Base-by-base conservation (phyloP, 2,113 vertebrate genomes). In the Rynchops niger region DNA sequence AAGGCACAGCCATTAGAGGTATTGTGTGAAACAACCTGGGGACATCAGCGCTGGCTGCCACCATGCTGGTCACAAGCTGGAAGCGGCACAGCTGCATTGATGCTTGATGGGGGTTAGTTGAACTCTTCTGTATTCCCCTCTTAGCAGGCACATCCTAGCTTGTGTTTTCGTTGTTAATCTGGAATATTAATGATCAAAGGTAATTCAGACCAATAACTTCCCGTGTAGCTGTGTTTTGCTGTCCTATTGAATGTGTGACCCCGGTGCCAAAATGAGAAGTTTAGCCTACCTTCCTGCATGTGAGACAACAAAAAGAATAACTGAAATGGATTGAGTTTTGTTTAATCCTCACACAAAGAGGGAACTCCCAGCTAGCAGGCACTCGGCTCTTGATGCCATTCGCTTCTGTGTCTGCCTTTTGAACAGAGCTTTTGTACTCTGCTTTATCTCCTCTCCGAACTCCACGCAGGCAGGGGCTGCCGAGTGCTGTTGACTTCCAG, bases 1-100 rank as follows among this genome's bases (percentile, higher is more conserved):
- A 29, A 18, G 43, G 23, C 4, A 15, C 10, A 8, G 5, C 3
- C 2, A 1, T 19, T 20, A 27, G 38, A 45, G 17, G 16, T 6
- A 36, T 4, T 34, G 30, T 38, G 8, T 26, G 29, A 45, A 52
- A 42, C 21, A 34, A 15, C 29, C 0, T 30, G 65, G n/a, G 52
- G 65, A 19, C 16, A 5, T 10, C 42, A 32, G 1, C 0, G 2
- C 42, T 56, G 47, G 32, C 40, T 85, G 42, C 55, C 21, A 32
- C 69, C 0, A 3, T 38, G 49, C n/a, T 49, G 4, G n/a, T 62
- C 2, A 2, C 17, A 12, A 34, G 20, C 59, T 72, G 52, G 52
- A 36, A 1, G 26, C 32, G 40, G 6, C 12, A 36, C 2, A 4
- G 53, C 49, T 63, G 47, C 1, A 1, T 27, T 66, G 34, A 18